Percentiles rank a stretch among this genome's conserved stretches.
phyloP scores from a whole-genome alignment of 2,888 invertebrate species.

The Caenorhabditis imperialis region DNA sequence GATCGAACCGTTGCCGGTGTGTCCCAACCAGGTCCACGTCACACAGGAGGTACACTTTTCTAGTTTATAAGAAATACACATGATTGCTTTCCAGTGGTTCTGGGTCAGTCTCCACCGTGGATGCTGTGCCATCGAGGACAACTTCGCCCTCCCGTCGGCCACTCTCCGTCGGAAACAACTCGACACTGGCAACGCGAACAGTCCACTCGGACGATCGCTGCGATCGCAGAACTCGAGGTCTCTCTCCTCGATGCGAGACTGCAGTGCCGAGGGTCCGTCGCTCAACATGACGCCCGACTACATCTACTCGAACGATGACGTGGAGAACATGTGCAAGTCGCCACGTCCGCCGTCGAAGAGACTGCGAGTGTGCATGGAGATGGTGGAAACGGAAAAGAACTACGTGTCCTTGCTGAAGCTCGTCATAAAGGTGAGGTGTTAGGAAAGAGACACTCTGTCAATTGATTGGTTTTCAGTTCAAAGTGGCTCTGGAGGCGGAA shows the following conservation, averaged over 20 bases:
- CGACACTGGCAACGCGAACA: constrained; percentile 27
- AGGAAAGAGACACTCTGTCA: not conserved
- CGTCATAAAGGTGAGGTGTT: constrained; percentile 85
- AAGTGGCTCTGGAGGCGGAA: constrained; percentile 91
- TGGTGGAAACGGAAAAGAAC: constrained; percentile 96
- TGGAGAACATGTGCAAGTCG: constrained; percentile 58
- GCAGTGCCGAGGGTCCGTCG: constrained; percentile 47
- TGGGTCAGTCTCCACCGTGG: constrained; percentile 98
- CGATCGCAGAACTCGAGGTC: constrained; percentile 46
- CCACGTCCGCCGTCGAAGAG: constrained; percentile 82
- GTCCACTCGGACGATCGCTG: constrained; percentile 32
- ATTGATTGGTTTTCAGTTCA: constrained; percentile 85
- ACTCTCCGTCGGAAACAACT: constrained; percentile 38
- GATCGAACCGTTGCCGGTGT: constrained; percentile 34
- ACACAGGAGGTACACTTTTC: constrained; percentile 46
- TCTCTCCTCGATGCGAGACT: constrained; percentile 50
- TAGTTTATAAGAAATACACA: not conserved
- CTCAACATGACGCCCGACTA: constrained; percentile 58
- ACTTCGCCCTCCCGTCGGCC: constrained; percentile 82
- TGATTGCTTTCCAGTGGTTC: constrained; percentile 86
- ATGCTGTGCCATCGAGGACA: constrained; percentile 89
- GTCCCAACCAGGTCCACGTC: constrained; percentile 42
- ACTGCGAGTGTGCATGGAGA: constrained; percentile 86
- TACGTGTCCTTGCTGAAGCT: constrained; percentile 95
- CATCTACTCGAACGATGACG: constrained; percentile 65